phyloP scores from a whole-genome alignment of 2,113 vertebrate genomes.

The Todiramphus saurophagus region DNA sequence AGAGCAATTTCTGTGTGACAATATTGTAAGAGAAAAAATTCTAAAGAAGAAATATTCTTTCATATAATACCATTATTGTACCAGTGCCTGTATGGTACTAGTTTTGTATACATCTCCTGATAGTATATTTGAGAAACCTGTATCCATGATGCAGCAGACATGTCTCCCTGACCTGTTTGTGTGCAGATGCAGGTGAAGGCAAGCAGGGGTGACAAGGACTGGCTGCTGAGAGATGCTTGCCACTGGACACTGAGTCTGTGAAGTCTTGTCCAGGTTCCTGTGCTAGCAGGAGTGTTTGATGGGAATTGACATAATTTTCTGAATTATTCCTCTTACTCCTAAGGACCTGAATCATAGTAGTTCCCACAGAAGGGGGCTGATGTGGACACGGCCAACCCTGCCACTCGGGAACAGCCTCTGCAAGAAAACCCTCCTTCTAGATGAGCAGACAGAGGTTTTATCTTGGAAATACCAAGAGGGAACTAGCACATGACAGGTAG shows the following conservation, averaged over 20 bases:
- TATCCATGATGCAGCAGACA: accelerated
- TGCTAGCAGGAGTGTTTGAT: not conserved
- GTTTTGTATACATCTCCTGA: not conserved
- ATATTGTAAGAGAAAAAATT: not conserved
- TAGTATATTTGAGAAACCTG: accelerated
- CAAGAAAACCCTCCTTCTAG: not conserved
- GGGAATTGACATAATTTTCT: accelerated
- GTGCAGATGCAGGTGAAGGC: accelerated
- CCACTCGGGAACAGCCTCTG: accelerated
- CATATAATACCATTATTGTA: not conserved
- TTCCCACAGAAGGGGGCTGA: not conserved
- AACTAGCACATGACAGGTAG: accelerated
- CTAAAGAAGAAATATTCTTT: not conserved
- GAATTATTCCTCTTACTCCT: not conserved
- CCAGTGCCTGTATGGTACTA: not conserved
- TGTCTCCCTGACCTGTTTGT: not conserved
- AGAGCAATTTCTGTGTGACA: not conserved
- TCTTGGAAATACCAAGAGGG: not conserved
- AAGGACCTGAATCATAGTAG: not conserved
- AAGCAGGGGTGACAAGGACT: not conserved
- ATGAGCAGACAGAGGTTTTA: accelerated
- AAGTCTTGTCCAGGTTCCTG: accelerated
- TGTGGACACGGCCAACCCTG: accelerated
- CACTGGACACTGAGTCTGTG: accelerated
- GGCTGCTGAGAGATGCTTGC: not conserved